A percentile compares a stretch with the other conserved stretches of the same genome.
phyloP scores from a whole-genome alignment of 1,140 invertebrate species.

The Pseudomyrmex sp. region DNA sequence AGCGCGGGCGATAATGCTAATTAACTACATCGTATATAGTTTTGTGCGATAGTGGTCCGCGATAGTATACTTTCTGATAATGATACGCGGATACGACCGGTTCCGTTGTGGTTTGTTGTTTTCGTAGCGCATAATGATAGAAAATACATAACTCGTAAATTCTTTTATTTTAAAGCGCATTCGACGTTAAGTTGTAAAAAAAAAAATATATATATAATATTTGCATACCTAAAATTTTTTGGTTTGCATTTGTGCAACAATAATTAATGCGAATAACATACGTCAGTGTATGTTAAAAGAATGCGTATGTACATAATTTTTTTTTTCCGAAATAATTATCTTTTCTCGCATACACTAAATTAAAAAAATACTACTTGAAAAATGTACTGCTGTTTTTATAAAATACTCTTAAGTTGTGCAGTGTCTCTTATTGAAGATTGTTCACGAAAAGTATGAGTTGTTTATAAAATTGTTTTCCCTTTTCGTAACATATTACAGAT shows the following conservation, averaged over 20 bases:
- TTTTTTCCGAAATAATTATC: neutral
- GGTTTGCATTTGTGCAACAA: neutral
- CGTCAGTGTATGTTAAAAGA: neutral
- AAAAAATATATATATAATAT: neutral
- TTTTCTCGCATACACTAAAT: too few relatives aligned
- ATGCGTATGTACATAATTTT: too few relatives aligned
- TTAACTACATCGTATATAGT: conserved; percentile 68
- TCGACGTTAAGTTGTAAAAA: too few relatives aligned
- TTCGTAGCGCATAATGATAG: conserved; percentile 50
- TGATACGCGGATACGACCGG: conserved; percentile 70
- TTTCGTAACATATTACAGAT: neutral
- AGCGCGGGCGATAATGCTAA: conserved; percentile 70
- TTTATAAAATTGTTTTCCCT: neutral
- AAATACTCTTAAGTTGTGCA: too few relatives aligned
- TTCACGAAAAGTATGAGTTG: too few relatives aligned
- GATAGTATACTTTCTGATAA: conserved; percentile 70
- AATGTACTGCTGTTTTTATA: too few relatives aligned
- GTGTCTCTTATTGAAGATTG: too few relatives aligned
- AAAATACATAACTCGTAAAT: conserved; percentile 30
- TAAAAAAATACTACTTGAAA: too few relatives aligned
- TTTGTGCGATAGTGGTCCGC: conserved; percentile 69
- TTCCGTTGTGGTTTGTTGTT: conserved; percentile 78
- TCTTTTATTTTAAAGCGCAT: conserved; percentile 9
- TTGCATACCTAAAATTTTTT: neutral
- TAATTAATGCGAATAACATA: neutral